These are phyloP conservation scores for Tromatobia lineatoria DNA, from an alignment of 2,888 invertebrate species.

Conservation along the genomic window DNA sequence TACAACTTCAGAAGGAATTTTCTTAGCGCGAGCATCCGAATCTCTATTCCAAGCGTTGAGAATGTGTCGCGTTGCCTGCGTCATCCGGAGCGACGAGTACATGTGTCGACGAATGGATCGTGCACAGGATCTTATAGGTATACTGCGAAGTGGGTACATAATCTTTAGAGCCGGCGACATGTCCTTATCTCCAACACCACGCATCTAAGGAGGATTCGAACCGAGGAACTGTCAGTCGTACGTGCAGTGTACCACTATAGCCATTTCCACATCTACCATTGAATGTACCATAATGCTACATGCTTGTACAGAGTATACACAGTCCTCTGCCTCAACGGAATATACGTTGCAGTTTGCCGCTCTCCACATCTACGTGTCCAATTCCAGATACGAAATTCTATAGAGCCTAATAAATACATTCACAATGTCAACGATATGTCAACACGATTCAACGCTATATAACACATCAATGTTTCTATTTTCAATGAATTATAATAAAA, in stretches of 20 bases:
- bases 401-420: not conserved
- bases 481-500: too few relatives aligned
- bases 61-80: not conserved
- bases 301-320: slow-evolving; percentile 8
- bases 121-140: not conserved
- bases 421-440: not conserved
- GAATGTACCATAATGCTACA: slow-evolving; percentile 1
- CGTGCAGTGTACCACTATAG: not conserved
- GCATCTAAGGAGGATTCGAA: not conserved
- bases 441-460: too few relatives aligned
- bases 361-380: not conserved
- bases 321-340: not conserved
- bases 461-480: too few relatives aligned
- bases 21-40: not conserved
- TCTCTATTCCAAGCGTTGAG: not conserved
- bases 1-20: too few relatives aligned
- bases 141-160: not conserved
- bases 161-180: not conserved
- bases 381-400: not conserved
- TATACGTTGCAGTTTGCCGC: slow-evolving; percentile 4
- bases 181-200: slow-evolving; percentile 14
- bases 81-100: not conserved
- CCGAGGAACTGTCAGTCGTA: slow-evolving; percentile 10
- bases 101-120: slow-evolving; percentile 4
- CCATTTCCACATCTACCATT: not conserved